Evolutionary conservation across 1,140 invertebrate genomes (phyloP), one percentile per base, ranked within the genome.

Genomic region (Ceratosolen solmsi): DNA sequence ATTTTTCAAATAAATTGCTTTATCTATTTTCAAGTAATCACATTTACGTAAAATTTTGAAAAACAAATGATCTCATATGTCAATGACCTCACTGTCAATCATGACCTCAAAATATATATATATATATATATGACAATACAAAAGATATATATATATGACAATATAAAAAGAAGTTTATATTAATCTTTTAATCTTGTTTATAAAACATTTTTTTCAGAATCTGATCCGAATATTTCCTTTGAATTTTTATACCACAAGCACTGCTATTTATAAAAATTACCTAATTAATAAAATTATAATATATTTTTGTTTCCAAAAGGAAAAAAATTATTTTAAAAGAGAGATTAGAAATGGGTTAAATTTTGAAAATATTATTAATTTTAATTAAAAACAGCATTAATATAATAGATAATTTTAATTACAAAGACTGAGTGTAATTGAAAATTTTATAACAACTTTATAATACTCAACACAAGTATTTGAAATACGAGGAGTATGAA

Each of bases 81-180:
- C 60, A 65, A 30, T 65, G 20, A 65, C 60, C 30, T 65, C 30
- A 65, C 60, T 36, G 60, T 65, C 30, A 65, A 65, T 33, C 3
- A 33, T 36, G 7, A 36, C 30, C 27, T 20, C 17, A 65, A 65
- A 36, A 36, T 65, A 65, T 36, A 54, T 46, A 46, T 13, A 13
- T 46, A 13, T 46, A 46, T 46, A 46, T 46, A 46, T 46, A 46
- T 46, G 13, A 8, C 2, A 8, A 65, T 8, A 13, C 41, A n/a
- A n/a, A n/a, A n/a, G n/a, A 46, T 46, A 46, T 46, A 46, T 46
- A 46, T 46, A 13, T 46, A 46, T 13, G n/a, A 13, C 30, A 63
- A 33, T 30, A 65, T 11, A 65, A 33, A 65, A 65, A 20, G 60
- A 65, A 36, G 27, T 22, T 20, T n/a, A n/a, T 65, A 65, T 36